Conservation (phyloP, 2,113 vertebrate species). For the Toxotes jaculatrix region DNA sequence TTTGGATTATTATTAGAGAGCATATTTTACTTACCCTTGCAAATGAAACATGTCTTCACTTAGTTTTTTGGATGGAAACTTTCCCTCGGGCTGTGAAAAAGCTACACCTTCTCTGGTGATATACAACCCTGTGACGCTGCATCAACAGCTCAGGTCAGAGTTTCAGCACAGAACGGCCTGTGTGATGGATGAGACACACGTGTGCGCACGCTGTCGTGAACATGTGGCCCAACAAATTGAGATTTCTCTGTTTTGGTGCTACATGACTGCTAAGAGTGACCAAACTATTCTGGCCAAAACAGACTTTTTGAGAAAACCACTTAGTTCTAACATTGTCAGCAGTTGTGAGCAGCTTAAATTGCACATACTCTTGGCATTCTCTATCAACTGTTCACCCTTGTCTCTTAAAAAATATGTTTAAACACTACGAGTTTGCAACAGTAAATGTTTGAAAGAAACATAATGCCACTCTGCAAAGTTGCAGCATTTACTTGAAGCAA, state of each 20-base stretch:
- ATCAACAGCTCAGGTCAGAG: constrained; percentile 39
- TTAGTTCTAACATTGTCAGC: too few relatives aligned
- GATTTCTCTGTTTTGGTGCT: neutral
- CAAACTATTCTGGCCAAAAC: neutral
- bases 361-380: too few relatives aligned
- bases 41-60: constrained; percentile 17
- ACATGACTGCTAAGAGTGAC: neutral
- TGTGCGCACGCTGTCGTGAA: constrained; percentile 31
- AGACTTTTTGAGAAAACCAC: neutral
- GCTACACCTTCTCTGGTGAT: constrained; percentile 20
- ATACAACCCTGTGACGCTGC: constrained; percentile 24
- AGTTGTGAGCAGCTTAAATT: too few relatives aligned
- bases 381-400: too few relatives aligned
- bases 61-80: constrained; percentile 23
- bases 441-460: too few relatives aligned
- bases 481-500: too few relatives aligned
- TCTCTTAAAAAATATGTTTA: too few relatives aligned
- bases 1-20: constrained; percentile 20
- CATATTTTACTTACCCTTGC: constrained; percentile 14
- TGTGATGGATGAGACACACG: constrained; percentile 44
- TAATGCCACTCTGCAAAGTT: too few relatives aligned
- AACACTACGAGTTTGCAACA: too few relatives aligned
- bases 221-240: constrained; percentile 13
- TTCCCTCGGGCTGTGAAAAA: constrained; percentile 1
- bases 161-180: constrained; percentile 22